Percentiles rank a stretch among this genome's conserved stretches.
These are phyloP conservation scores for Chymomyza costata DNA, from an alignment of 1,140 invertebrate species.

Conservation along the genomic window DNA sequence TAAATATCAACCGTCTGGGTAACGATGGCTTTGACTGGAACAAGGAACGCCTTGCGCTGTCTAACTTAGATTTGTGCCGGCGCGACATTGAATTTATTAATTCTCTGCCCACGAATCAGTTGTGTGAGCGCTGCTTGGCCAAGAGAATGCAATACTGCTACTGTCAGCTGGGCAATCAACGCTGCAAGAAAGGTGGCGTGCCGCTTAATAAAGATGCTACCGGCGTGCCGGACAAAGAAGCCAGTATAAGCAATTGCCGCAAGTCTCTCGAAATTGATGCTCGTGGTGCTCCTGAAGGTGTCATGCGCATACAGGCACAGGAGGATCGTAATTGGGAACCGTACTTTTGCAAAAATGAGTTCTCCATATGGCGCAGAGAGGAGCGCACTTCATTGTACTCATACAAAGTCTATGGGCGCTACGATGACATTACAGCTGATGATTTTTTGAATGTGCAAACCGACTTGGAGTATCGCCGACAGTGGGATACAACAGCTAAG, in stretches of 20 bases:
- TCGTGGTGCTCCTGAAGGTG: slow-evolving; percentile 46
- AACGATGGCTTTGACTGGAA: slow-evolving; percentile 61
- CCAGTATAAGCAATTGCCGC: slow-evolving; percentile 40
- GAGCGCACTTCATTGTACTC: slow-evolving; percentile 82
- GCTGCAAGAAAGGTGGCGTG: slow-evolving; percentile 78
- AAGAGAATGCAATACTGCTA: slow-evolving; percentile 79
- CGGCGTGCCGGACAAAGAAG: slow-evolving; percentile 1
- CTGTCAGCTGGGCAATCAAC: slow-evolving; percentile 78
- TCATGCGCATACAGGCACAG: slow-evolving; percentile 68
- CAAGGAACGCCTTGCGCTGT: slow-evolving; percentile 50
- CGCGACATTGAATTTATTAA: slow-evolving; percentile 64
- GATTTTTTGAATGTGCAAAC: slow-evolving; percentile 90
- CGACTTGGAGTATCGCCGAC: slow-evolving; percentile 84
- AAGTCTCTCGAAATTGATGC: slow-evolving; percentile 23
- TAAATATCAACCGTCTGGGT: slow-evolving; percentile 40
- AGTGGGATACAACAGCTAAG: slow-evolving; percentile 88
- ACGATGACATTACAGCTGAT: slow-evolving; percentile 84
- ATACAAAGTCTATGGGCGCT: slow-evolving; percentile 91
- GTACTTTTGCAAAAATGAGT: slow-evolving; percentile 86
- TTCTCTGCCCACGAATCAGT: slow-evolving; percentile 45
- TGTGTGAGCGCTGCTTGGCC: slow-evolving; percentile 77
- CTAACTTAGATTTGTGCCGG: slow-evolving; percentile 58
- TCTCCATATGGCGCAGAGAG: slow-evolving; percentile 87
- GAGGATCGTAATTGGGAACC: slow-evolving; percentile 82
- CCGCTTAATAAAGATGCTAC: slow-evolving; percentile 59